Evolutionary conservation across 2,113 vertebrate species (phyloP).

Genomic region (Amphiprion ocellaris): DNA sequence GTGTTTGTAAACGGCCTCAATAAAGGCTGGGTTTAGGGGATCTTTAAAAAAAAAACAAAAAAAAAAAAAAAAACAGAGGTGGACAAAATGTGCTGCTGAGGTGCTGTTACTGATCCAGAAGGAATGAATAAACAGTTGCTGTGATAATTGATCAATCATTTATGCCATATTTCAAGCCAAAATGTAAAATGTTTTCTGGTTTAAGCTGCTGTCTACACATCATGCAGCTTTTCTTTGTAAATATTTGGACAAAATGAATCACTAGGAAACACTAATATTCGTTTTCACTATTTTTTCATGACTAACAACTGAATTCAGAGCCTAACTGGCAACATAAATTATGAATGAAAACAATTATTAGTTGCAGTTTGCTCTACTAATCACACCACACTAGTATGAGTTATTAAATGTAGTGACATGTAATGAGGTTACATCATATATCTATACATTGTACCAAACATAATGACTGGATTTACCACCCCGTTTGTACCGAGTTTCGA

Average conservation of each 20-base stretch:
- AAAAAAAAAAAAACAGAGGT: neutral
- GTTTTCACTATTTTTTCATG: neutral
- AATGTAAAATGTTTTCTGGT: neutral
- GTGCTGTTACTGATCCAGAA: neutral
- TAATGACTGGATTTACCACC: no score
- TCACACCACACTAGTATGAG: no score
- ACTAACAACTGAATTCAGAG: neutral
- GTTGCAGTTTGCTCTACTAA: neutral
- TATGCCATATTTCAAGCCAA: neutral
- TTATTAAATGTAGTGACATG: no score
- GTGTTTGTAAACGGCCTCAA: slow-evolving; percentile 21
- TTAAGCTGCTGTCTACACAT: neutral
- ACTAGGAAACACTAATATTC: neutral
- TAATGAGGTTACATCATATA: no score
- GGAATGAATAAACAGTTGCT: neutral
- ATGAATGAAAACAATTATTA: slow-evolving; percentile 1
- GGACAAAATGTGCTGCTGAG: neutral
- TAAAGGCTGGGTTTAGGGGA: neutral
- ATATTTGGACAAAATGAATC: neutral
- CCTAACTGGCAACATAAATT: neutral
- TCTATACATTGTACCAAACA: no score
- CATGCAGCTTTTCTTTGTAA: neutral
- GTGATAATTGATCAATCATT: neutral
- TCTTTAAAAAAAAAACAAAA: neutral
- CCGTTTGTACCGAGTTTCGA: no score